Percentiles rank a stretch among this genome's conserved stretches.
Evolutionary conservation across 2,888 invertebrate genomes (phyloP).

Genomic region (Piscicola geometra): DNA sequence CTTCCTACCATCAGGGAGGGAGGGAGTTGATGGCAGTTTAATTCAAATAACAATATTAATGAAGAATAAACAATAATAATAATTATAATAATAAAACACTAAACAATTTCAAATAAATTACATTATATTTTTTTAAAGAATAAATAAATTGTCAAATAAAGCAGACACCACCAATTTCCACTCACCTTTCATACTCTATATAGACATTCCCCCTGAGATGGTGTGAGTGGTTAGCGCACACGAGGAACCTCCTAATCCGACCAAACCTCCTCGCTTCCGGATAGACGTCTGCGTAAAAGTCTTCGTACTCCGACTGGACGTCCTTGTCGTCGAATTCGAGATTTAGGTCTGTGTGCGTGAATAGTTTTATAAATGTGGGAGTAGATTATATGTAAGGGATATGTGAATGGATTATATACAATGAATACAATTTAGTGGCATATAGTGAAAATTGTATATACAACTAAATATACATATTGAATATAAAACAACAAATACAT

Average conservation of each 20-base stretch:
- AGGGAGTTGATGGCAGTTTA: too few relatives aligned
- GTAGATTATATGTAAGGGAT: too few relatives aligned
- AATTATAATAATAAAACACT: not conserved
- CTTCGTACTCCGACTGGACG: conserved; percentile 71
- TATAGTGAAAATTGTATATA: too few relatives aligned
- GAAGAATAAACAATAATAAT: too few relatives aligned
- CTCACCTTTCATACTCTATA: conserved; percentile 66
- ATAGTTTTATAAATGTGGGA: not conserved
- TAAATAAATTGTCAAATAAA: too few relatives aligned
- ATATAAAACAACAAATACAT: not conserved
- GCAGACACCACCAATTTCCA: conserved; percentile 18
- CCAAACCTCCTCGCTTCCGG: conserved; percentile 69
- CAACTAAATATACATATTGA: too few relatives aligned
- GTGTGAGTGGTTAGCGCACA: conserved; percentile 76
- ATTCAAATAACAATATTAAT: too few relatives aligned
- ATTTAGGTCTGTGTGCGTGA: conserved; percentile 62
- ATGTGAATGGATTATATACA: too few relatives aligned
- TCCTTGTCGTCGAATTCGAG: conserved; percentile 81
- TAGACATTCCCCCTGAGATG: conserved; percentile 87
- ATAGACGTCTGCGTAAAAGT: conserved; percentile 79
- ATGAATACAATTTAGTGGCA: too few relatives aligned
- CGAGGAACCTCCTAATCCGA: conserved; percentile 61
- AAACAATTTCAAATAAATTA: not conserved
- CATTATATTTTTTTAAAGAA: not conserved
- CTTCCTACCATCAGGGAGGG: too few relatives aligned